Percentiles rank a stretch among this genome's conserved stretches.
These are phyloP conservation scores for Microctonus hyperodae DNA, from an alignment of 2,888 invertebrate genomes.

Conservation along the genomic window DNA sequence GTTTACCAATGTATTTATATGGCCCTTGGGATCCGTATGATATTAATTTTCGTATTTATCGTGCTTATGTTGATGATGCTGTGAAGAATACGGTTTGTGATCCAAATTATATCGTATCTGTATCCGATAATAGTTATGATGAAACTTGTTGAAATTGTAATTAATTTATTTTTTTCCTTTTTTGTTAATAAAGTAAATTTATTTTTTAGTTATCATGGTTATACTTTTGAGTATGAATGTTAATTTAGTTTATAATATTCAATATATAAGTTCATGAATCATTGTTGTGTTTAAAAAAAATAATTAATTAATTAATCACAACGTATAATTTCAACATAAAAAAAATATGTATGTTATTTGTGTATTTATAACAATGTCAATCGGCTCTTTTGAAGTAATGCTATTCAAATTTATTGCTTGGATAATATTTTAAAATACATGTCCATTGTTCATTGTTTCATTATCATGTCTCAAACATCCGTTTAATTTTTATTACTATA, in stretches of 20 bases:
- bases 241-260: too few relatives aligned
- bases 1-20: slow-evolving; percentile 77
- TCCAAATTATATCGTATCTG: slow-evolving; percentile 63
- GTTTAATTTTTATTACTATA: not conserved
- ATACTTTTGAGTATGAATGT: too few relatives aligned
- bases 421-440: not conserved
- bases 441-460: not conserved
- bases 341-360: slow-evolving; percentile 21
- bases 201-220: not conserved
- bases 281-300: too few relatives aligned
- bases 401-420: slow-evolving; percentile 17
- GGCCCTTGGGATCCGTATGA: slow-evolving; percentile 70
- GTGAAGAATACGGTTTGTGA: slow-evolving; percentile 76
- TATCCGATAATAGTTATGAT: slow-evolving; percentile 49
- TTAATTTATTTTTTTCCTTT: not conserved
- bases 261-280: too few relatives aligned
- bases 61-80: slow-evolving; percentile 71
- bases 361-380: slow-evolving; percentile 32
- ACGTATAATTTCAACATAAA: too few relatives aligned
- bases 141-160: slow-evolving; percentile 48
- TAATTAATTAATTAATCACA: too few relatives aligned
- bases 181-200: slow-evolving; percentile 28
- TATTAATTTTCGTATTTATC: slow-evolving; percentile 78
- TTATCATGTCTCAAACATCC: not conserved
- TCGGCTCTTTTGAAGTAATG: not conserved